Base-by-base conservation (phyloP, 2,797 vertebrate species). In the Enteromius radiatus region DNA sequence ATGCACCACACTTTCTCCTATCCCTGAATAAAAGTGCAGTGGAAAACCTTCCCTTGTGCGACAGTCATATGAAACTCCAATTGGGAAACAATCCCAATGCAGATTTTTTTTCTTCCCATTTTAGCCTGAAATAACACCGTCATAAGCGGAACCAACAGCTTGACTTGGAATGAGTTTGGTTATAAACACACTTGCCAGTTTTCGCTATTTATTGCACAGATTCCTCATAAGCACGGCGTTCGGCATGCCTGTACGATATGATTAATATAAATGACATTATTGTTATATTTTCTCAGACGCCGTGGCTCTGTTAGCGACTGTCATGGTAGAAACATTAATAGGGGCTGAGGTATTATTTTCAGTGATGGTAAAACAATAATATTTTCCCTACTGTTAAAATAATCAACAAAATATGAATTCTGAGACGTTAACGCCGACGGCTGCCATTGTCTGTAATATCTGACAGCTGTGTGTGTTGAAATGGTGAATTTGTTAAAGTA, bases 21-120 rank as follows among this genome's bases (percentile, higher is more conserved):
- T 31, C 59, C 23, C 56, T 77, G 7, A 68, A 61, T 43, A 81
- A 78, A 78, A 45, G 21, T 77, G 84, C 77, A 86, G 85, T 87
- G 83, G 83, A 86, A 87, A 82, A 17, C 4, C 67, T 56, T 68
- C 80, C 74, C 83, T 78, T 85, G 52, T 84, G 80, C 88, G 63
- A 88, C 38, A 52, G 61, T 88, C 90, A 90, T 86, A 88, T 82
- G 84, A 88, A 82, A 45, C 45, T 90, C 85, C 43, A 64, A 88
- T 83, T 89, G 90, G 86, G 28, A 87, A 86, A 43, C 75, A 86
- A 83, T 89, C 47, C 17, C 64, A 31, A 26, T 23, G 47, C 28
- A 8, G 31, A 4, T 1, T 33, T 26, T 79, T 68, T 79, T 81
- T 69, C 85, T 88, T 85, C 91, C 85, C 85, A 86, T 88, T 84